These are phyloP conservation scores for Limnephilus marmoratus DNA, from an alignment of 2,888 invertebrate genomes.

Conservation along the genomic window DNA sequence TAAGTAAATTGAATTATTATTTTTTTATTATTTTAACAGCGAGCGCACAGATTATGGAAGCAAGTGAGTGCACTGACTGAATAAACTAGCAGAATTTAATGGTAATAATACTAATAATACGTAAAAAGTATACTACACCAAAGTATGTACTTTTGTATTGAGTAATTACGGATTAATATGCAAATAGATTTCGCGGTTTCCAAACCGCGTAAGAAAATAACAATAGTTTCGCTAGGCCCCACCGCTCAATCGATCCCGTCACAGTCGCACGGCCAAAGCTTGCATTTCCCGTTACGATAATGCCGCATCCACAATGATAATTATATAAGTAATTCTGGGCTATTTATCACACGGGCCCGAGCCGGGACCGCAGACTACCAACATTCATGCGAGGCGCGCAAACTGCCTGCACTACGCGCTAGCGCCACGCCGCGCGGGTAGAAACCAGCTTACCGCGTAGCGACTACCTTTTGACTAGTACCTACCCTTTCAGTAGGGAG, in stretches of 20 bases:
- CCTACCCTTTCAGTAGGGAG: neutral
- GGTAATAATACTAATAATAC: too few relatives aligned
- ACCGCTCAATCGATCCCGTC: slow-evolving; percentile 57
- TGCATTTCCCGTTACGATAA: slow-evolving; percentile 54
- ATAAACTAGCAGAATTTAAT: too few relatives aligned
- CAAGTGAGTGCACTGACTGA: too few relatives aligned
- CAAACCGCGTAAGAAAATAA: slow-evolving; percentile 46
- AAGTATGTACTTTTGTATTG: neutral
- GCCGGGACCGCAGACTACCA: slow-evolving; percentile 51
- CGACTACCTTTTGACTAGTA: neutral
- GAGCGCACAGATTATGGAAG: too few relatives aligned
- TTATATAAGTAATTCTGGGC: slow-evolving; percentile 54
- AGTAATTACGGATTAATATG: slow-evolving; percentile 16
- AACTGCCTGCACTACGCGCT: neutral
- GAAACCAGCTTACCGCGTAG: neutral
- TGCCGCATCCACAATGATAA: slow-evolving; percentile 37
- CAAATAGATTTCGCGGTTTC: slow-evolving; percentile 22
- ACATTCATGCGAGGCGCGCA: slow-evolving; percentile 31
- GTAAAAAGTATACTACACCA: neutral
- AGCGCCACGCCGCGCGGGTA: neutral
- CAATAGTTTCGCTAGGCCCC: slow-evolving; percentile 56
- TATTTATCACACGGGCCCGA: slow-evolving; percentile 53
- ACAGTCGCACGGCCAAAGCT: slow-evolving; percentile 51
- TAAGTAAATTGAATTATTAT: too few relatives aligned
- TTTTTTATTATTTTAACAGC: too few relatives aligned